Evolutionary conservation across 2,888 invertebrate species (phyloP), one percentile per base, ranked within the genome.

Genomic region (Cantharis flavilabris): DNA sequence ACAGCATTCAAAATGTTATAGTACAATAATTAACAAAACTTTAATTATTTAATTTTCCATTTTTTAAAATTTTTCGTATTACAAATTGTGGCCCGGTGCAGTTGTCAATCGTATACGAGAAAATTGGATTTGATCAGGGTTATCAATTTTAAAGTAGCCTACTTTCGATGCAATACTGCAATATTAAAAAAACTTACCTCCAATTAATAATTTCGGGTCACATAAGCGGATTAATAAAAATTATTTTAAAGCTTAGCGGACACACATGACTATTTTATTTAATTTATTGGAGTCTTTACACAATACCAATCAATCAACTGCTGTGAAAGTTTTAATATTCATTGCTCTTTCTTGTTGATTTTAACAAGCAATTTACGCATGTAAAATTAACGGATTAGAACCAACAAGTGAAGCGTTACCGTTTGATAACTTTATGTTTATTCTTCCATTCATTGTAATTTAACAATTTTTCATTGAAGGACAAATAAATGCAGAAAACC

Each of bases 341-440:
- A 9, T 49, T 49, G 49, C n/a, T 49, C n/a, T 2, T 49, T 49
- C 49, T 49, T 49, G 49, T 49, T n/a, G n/a, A 49, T 49, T 49
- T 49, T 49, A 49, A 49, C 49, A n/a, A 49, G 49, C n/a, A n/a
- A 23, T 62, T 69, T 70, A 70, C 74, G 74, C 74, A 70, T 33
- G 26, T 62, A 73, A 74, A 70, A 63, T 63, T 64, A 70, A 30
- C 70, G 63, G 74, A 74, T 64, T 70, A 69, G 74, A 74, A 70
- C 70, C 13, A 26, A 9, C 33, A 74, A 18, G 33, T 74, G 70
- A 64, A 74, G 74, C 74, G 63, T 70, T 33, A 72, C 28, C 23
- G 16, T 14, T 62, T 67, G 30, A 63, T 23, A 26, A 13, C 26
- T 28, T 63, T 9, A 33, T 13, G 65, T 14, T 18, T 16, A 72